Conservation (phyloP, 2,113 vertebrate genomes). For the Cromileptes altivelis region DNA sequence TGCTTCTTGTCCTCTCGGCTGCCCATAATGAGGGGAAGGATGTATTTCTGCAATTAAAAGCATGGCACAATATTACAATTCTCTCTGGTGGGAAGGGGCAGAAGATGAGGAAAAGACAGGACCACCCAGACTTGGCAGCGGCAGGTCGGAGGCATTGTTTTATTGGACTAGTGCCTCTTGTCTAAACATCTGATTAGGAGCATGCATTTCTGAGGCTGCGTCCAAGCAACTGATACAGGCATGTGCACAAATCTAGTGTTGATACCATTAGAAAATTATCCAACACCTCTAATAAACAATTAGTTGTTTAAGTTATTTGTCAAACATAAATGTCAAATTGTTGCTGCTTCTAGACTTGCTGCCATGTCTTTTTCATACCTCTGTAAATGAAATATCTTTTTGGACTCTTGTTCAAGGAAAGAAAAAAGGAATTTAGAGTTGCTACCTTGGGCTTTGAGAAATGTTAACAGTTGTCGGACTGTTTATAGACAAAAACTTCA, state of each 20-base stretch:
- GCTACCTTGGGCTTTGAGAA: background rate
- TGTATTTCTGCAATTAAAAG: conserved; percentile 94
- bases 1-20: conserved; percentile 98
- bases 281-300: conserved; percentile 15
- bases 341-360: background rate
- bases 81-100: conserved; percentile 67
- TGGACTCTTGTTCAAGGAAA: no score
- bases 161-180: conserved; percentile 59
- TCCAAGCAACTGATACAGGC: conserved; percentile 17
- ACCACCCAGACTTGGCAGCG: conserved; percentile 31
- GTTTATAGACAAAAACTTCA: background rate
- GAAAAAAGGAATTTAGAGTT: background rate
- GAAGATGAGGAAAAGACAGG: conserved; percentile 66
- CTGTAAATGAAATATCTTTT: background rate
- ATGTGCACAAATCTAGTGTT: conserved; percentile 16
- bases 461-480: background rate
- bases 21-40: conserved; percentile 96
- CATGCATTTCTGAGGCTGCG: conserved; percentile 6
- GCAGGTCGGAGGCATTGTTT: conserved; percentile 65
- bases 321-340: conserved; percentile 1
- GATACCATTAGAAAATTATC: conserved; percentile 35
- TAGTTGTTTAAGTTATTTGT: conserved; percentile 15
- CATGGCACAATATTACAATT: conserved; percentile 85
- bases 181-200: conserved; percentile 50
- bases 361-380: background rate